A percentile compares a stretch with the other conserved stretches of the same genome.
Conservation (phyloP, 2,797 vertebrate genomes). For the Anguilla obscura region DNA sequence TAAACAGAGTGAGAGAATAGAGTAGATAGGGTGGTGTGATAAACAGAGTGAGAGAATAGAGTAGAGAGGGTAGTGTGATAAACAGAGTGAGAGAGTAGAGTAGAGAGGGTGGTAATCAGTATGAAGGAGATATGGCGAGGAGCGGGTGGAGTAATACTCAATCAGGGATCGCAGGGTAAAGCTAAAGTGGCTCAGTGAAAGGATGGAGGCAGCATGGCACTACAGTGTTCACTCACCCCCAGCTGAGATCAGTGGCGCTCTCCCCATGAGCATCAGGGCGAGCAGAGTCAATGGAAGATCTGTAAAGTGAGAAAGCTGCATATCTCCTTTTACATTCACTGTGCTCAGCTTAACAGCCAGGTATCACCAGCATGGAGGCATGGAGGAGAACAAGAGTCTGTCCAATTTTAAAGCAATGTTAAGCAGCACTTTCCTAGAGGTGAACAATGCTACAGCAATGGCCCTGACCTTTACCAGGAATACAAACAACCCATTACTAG, state of each 20-base stretch:
- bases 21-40: neutral
- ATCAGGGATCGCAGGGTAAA: neutral
- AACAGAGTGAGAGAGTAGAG: neutral
- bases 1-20: neutral
- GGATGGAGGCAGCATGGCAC: neutral
- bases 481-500: neutral
- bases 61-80: neutral
- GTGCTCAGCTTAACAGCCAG: neutral
- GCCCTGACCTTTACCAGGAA: slow-evolving; percentile 11
- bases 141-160: neutral
- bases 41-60: neutral
- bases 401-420: neutral
- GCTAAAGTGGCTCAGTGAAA: neutral
- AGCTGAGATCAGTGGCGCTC: neutral
- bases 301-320: neutral
- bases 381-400: neutral
- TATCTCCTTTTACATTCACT: neutral
- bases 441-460: neutral
- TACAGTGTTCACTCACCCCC: neutral
- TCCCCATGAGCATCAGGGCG: neutral
- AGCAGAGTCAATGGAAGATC: neutral
- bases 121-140: neutral
- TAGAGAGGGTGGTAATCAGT: neutral
- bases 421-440: neutral
- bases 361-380: neutral